Base-by-base conservation (phyloP, 2,797 vertebrate species). In the Gadopsis bispinosus region DNA sequence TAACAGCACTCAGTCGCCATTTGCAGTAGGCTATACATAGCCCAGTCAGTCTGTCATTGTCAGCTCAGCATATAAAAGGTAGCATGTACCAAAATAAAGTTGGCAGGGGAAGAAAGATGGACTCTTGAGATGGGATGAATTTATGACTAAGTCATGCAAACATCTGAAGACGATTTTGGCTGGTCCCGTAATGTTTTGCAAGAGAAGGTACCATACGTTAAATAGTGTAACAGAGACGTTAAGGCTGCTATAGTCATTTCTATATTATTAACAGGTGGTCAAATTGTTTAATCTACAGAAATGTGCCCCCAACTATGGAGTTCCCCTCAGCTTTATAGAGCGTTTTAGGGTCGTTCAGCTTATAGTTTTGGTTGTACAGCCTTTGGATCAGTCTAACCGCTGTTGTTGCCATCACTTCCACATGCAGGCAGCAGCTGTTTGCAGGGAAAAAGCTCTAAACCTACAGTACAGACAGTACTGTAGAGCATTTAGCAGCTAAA, bases 21-120 rank as follows among this genome's bases (percentile, higher is more conserved):
- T 67, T 68, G 53, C 77, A 75, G 71, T 14, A 13, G 43, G 54
- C 78, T 85, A 87, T 79, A 77, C 63, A 81, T 81, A 89, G 78
- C 60, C 45, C 51, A 82, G 78, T 87, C 87, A 77, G 73, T 81
- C 83, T 64, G 78, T 86, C 82, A 84, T 70, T 87, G 83, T 89
- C 80, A 87, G 66, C 59, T 72, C 65, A 11, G 60, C 69, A 39
- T 72, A 77, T 76, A 69, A 83, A 83, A 85, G 83, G 67, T 70
- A 79, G 26, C 50, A 61, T 35, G 69, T 59, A 83, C 80, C 62
- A 83, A 87, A 86, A 73, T 83, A 75, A 85, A 77, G 64, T 58
- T 73, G 74, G 56, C 77, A 75, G 67, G 53, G 35, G 45, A 51
- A 77, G 76, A 77, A 37, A 67, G 58, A 83, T 76, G 58, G 43